Evolutionary conservation across 2,113 vertebrate genomes (phyloP).

Genomic region (Gasterosteus aculeatus): DNA sequence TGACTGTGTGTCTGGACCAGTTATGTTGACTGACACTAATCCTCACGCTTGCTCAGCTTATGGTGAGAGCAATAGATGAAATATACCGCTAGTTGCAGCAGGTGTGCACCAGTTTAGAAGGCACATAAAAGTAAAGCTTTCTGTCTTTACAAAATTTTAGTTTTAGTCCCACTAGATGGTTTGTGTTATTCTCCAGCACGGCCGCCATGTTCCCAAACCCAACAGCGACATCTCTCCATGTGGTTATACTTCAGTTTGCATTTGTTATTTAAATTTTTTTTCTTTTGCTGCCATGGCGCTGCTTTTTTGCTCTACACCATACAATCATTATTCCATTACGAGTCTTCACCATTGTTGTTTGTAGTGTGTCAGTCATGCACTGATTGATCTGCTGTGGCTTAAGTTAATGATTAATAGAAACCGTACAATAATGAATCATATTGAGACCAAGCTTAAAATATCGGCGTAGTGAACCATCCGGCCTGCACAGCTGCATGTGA

Average conservation of each 20-base stretch:
- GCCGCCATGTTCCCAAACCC: slow-evolving; percentile 14
- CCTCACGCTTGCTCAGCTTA: slow-evolving; percentile 1
- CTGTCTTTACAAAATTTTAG: background rate
- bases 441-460: background rate
- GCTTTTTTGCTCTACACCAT: background rate
- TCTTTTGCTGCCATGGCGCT: background rate
- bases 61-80: background rate
- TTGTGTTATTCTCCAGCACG: slow-evolving; percentile 1
- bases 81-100: background rate
- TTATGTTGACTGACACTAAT: slow-evolving; percentile 23
- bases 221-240: slow-evolving; percentile 64
- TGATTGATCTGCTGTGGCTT: background rate
- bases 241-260: slow-evolving; percentile 47
- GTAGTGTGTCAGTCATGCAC: background rate
- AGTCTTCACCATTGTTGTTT: background rate
- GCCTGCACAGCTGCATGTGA: background rate
- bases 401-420: background rate
- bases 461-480: background rate
- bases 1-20: slow-evolving; percentile 26
- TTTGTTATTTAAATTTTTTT: slow-evolving; percentile 2
- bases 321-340: slow-evolving; percentile 1
- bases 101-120: background rate
- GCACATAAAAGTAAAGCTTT: background rate
- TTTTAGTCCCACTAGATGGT: background rate
- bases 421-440: background rate